Evolutionary conservation across 2,888 invertebrate genomes (phyloP), one percentile per base, ranked within the genome.

Genomic region (Phyllotreta striolata): DNA sequence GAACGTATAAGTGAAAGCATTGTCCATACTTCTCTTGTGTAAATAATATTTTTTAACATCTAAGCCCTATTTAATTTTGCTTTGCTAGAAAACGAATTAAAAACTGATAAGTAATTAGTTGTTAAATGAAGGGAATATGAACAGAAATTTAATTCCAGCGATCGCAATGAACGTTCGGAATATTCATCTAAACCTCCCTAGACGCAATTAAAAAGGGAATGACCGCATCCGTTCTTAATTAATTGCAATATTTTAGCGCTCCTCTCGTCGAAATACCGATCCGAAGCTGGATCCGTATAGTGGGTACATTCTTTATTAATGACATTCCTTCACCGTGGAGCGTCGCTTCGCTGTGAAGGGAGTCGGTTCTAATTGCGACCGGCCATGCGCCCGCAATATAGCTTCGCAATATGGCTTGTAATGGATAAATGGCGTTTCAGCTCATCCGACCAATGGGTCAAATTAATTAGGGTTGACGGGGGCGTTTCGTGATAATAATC

Each of bases 371-470:
- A 79, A 79, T 79, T 79, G 75, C 78, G 73, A 75, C 76, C 75
- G 73, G 73, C 76, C 73, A 76, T 75, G 77, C 76, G 76, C 73
- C n/a, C 74, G 74, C 75, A 77, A 79, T 79, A 74, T 79, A 74
- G 78, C 79, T 74, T 75, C 74, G 78, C 80, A 80, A 79, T 79
- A 80, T 79, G 80, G 78, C 78, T 77, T 77, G 78, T 80, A 80
- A 80, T 79, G 79, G 78, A 77, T 78, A 78, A 52, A 38, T 10
- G 76, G 75, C 74, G 72, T 70, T 75, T 73, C 79, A 79, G 79
- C 73, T 79, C 80, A 79, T 79, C 75, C 75, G 71, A 68, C 71
- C 76, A 76, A 78, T 77, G 78, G 78, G 76, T 76, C 77, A 77
- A 78, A 79, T 79, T 79, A 79, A 79, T 79, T 79, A 75, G 70